Percentiles rank a stretch among this genome's conserved stretches.
Conservation (phyloP, 2,113 vertebrate genomes). For the Epinephelus moara region DNA sequence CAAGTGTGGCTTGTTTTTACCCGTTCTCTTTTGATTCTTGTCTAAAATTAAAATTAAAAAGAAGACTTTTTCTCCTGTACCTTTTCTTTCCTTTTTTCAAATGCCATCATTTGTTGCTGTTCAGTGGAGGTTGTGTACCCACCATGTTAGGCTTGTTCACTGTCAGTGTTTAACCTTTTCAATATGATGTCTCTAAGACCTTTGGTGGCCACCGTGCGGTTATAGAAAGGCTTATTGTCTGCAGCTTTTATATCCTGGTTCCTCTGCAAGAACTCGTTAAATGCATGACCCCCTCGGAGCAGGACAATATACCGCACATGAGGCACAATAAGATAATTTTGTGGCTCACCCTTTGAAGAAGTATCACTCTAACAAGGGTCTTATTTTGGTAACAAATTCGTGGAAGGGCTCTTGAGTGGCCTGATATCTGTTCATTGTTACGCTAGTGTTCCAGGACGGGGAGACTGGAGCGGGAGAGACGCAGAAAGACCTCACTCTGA, state of each 20-base stretch:
- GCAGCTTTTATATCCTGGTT: slow-evolving; percentile 44
- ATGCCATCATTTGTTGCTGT: slow-evolving; percentile 77
- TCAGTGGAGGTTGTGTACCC: slow-evolving; percentile 75
- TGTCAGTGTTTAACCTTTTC: slow-evolving; percentile 84
- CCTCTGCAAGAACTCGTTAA: slow-evolving; percentile 34
- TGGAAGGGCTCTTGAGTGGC: slow-evolving; percentile 38
- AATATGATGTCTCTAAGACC: slow-evolving; percentile 76
- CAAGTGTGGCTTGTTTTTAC: slow-evolving; percentile 32
- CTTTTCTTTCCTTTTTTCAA: slow-evolving; percentile 45
- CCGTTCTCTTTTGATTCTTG: slow-evolving; percentile 33
- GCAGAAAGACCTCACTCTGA: slow-evolving; percentile 66
- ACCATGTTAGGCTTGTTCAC: slow-evolving; percentile 77
- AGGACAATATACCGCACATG: slow-evolving; percentile 4
- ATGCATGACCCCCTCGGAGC: slow-evolving; percentile 16
- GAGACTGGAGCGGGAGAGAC: slow-evolving; percentile 61
- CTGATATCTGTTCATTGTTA: slow-evolving; percentile 56
- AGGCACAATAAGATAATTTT: slow-evolving; percentile 43
- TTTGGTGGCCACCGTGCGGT: slow-evolving; percentile 62
- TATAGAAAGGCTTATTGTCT: slow-evolving; percentile 57
- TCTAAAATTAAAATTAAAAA: slow-evolving; percentile 40
- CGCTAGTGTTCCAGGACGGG: slow-evolving; percentile 47
- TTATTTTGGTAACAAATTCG: slow-evolving; percentile 65
- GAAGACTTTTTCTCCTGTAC: slow-evolving; percentile 32
- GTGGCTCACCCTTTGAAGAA: slow-evolving; percentile 32
- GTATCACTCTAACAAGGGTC: slow-evolving; percentile 29